These are phyloP conservation scores for Eleginops maclovinus DNA, from an alignment of 2,113 vertebrate genomes.

Conservation along the genomic window DNA sequence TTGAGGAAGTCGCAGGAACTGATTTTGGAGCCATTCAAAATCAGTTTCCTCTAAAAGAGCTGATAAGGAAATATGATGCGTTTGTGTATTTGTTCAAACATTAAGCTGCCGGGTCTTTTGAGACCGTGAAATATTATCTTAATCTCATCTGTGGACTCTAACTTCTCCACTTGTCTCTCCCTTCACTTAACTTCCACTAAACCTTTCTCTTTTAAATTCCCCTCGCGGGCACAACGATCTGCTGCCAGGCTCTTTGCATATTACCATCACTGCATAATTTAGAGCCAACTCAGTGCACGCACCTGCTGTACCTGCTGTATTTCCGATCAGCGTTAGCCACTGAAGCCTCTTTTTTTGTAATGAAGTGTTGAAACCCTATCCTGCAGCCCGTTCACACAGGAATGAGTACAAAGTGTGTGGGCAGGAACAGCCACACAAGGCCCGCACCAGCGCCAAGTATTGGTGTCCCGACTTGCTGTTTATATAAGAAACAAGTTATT, in stretches of 20 bases:
- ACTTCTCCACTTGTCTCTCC: background rate
- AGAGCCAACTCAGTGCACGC: background rate
- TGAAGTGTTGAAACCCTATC: background rate
- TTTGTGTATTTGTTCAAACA: background rate
- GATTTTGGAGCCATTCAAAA: constrained; percentile 22
- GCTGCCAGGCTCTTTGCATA: background rate
- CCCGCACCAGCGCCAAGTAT: background rate
- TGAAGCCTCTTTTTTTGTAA: constrained; percentile 30
- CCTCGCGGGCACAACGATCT: background rate
- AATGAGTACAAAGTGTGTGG: constrained; percentile 1
- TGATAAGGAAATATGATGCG: background rate
- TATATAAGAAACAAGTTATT: constrained; percentile 39
- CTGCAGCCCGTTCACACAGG: constrained; percentile 1
- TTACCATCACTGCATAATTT: background rate
- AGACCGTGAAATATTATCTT: background rate
- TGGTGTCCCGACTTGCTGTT: constrained; percentile 37
- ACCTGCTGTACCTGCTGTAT: constrained; percentile 22
- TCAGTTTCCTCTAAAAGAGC: constrained; percentile 3
- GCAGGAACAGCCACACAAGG: constrained; percentile 12
- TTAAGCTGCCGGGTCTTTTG: background rate
- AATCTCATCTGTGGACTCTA: background rate
- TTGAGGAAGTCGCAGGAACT: background rate
- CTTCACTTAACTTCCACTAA: background rate
- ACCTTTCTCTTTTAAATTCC: background rate
- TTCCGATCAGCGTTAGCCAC: background rate